A percentile compares a stretch with the other conserved stretches of the same genome.
Conservation (phyloP, 1,140 invertebrate species). For the Drosophila punjabiensis region DNA sequence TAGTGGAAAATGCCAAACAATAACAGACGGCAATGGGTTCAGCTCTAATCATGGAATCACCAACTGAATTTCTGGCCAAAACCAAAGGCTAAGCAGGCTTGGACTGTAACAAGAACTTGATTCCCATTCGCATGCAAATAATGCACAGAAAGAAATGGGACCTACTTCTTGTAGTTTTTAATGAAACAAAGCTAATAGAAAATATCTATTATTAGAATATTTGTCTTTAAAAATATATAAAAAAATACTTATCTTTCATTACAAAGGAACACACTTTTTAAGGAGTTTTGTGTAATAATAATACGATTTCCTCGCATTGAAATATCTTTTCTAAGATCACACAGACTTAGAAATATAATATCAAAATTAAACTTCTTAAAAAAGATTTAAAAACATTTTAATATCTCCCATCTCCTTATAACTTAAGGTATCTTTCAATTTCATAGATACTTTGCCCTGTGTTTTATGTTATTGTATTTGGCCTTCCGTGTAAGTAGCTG, state of each 20-base stretch:
- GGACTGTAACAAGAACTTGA: background rate
- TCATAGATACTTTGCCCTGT: background rate
- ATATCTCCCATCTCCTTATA: background rate
- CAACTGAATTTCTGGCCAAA: constrained; percentile 48
- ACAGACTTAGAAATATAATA: background rate
- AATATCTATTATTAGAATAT: background rate
- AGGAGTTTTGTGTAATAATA: background rate
- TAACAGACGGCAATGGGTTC: constrained; percentile 47
- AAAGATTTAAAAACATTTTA: background rate
- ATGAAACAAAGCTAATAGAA: background rate
- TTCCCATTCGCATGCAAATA: constrained; percentile 57
- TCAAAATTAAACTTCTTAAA: background rate
- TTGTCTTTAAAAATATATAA: background rate
- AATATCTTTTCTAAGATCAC: background rate
- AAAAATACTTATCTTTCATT: background rate
- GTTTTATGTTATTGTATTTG: constrained; percentile 14
- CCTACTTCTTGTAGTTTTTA: background rate
- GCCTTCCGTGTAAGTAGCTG: constrained; percentile 38
- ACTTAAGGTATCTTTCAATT: background rate
- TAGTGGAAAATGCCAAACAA: constrained; percentile 63
- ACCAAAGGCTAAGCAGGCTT: constrained; percentile 3
- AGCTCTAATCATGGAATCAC: constrained; percentile 61
- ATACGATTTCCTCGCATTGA: background rate
- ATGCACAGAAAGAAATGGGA: constrained; percentile 1
- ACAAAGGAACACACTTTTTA: background rate